Base-by-base conservation (phyloP, 2,113 vertebrate genomes). In the Taxidea taxus region DNA sequence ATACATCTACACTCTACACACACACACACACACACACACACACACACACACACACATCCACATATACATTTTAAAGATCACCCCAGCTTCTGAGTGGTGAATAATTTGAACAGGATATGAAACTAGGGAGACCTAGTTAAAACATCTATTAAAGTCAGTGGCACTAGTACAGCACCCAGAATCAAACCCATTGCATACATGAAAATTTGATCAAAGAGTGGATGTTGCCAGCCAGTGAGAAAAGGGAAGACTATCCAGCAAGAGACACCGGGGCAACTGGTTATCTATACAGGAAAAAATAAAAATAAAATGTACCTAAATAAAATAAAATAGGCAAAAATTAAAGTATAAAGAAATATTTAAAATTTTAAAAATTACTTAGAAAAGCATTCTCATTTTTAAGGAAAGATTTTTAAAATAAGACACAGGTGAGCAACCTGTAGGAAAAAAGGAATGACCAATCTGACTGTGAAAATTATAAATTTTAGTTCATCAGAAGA, bases 171-270 rank as follows among this genome's bases (percentile, higher is more conserved):
- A 87, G 8, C 44, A 11, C 29, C n/a, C 77, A 91, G 51, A 77
- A 83, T 56, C 68, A 91, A 29, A 29, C 29, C 75, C 49, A 54
- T 3, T 37, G 34, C 58, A 37, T 62, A 56, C 7, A 25, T 60
- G 75, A 13, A 93, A 87, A 72, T 78, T 60, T 88, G 91, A 72
- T 83, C 64, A 82, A 31, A 51, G 66, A 91, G 77, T 51, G 18
- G 87, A 47, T 62, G 18, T 51, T 51, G 23, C 3, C 20, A 21
- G 81, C 14, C n/a, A 49, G 25, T 62, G 23, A 83, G 66, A 60
- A 66, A 74, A 90, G 51, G 23, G 39, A 6, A 39, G 56, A 27
- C 37, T 29, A 8, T 8, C 62, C 25, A 93, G n/a, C 23, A 74
- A 74, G 15, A 39, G 62, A 7, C 56, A 3, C 6, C 7, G 11